Percentiles rank a stretch among this genome's conserved stretches.
Conservation (phyloP, 2,113 vertebrate genomes). For the Siniperca chuatsi region DNA sequence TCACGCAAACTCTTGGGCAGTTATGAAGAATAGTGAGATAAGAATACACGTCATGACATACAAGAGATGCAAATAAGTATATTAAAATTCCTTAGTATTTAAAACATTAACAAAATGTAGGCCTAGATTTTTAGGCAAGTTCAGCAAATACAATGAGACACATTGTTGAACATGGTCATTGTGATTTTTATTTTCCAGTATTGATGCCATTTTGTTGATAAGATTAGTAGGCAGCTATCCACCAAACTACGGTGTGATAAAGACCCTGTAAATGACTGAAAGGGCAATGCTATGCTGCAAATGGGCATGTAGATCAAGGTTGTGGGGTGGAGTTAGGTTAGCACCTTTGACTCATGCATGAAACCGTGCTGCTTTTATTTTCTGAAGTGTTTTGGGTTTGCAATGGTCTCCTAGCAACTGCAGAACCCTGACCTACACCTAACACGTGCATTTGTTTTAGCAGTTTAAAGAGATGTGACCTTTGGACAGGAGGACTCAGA, state of each 20-base stretch:
- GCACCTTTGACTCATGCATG: background rate
- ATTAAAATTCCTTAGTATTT: background rate
- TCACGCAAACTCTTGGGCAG: background rate
- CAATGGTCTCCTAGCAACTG: background rate
- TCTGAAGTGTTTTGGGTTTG: background rate
- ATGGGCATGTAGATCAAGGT: constrained; percentile 10
- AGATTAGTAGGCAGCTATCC: constrained; percentile 1
- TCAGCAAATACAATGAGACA: background rate
- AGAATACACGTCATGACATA: background rate
- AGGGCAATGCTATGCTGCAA: background rate
- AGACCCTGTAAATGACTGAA: constrained; percentile 1
- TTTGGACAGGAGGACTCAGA: constrained; percentile 19
- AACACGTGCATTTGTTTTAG: constrained; percentile 11
- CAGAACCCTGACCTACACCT: constrained; percentile 8
- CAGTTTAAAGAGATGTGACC: constrained; percentile 13
- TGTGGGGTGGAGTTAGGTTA: background rate
- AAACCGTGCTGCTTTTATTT: constrained; percentile 16
- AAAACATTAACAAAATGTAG: background rate
- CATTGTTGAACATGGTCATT: background rate
- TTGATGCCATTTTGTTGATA: constrained; percentile 21
- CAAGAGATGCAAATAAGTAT: background rate
- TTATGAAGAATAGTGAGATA: background rate
- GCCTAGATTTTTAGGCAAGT: background rate
- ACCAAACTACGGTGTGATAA: constrained; percentile 9
- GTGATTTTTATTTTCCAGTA: constrained; percentile 1